These are phyloP conservation scores for Papilio elwesi DNA, from an alignment of 2,888 invertebrate species.

Conservation along the genomic window DNA sequence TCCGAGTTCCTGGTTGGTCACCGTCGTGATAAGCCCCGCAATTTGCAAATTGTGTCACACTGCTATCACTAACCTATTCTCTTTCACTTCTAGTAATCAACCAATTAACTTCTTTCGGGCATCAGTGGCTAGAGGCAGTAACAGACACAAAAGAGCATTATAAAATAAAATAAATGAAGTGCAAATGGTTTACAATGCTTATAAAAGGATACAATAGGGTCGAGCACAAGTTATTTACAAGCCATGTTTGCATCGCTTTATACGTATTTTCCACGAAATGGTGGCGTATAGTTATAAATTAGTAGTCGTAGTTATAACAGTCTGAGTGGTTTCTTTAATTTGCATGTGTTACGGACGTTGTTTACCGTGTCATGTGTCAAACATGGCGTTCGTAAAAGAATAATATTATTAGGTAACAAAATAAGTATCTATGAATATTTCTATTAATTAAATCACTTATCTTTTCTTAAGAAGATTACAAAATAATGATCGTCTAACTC, in stretches of 20 bases:
- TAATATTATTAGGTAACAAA: neutral
- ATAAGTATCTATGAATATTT: neutral
- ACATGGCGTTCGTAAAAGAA: neutral
- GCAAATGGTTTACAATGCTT: neutral
- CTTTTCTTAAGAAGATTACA: no score
- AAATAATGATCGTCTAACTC: no score
- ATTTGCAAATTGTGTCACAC: no score
- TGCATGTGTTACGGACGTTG: constrained; percentile 8
- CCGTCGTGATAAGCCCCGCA: no score
- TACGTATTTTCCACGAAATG: constrained; percentile 27
- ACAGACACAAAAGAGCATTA: no score
- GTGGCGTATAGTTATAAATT: constrained; percentile 10
- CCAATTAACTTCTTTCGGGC: no score
- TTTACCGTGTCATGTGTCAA: neutral
- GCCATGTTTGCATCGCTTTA: constrained; percentile 7
- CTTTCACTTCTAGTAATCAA: no score
- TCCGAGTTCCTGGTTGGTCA: no score
- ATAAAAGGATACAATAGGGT: no score
- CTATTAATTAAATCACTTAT: no score
- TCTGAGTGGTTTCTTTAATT: constrained; percentile 21
- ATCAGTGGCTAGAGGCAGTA: no score
- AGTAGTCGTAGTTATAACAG: constrained; percentile 10
- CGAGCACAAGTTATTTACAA: constrained; percentile 18
- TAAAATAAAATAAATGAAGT: neutral
- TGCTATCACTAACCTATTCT: no score